Conservation (phyloP, 2,797 vertebrate species). For the Anguilla obscura region DNA sequence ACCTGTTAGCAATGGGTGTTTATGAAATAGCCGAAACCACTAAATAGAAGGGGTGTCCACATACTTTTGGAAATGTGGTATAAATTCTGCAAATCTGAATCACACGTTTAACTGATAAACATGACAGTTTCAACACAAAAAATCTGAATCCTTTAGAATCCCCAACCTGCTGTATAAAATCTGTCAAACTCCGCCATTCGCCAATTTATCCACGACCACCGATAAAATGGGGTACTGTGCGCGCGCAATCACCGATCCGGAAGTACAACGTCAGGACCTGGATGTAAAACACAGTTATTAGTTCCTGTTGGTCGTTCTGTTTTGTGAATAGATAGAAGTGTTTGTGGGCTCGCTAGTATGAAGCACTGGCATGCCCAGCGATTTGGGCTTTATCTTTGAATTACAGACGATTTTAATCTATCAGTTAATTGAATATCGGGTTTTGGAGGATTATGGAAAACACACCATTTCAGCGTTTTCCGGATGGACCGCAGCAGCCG, state of each 20-base stretch:
- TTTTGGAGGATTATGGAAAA: conserved; percentile 16
- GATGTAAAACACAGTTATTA: neutral
- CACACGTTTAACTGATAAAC: too few relatives aligned
- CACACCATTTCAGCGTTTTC: conserved; percentile 23
- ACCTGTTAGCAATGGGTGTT: too few relatives aligned
- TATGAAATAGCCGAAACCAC: too few relatives aligned
- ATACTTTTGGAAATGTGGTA: too few relatives aligned
- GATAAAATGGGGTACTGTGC: too few relatives aligned
- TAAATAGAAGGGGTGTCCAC: too few relatives aligned
- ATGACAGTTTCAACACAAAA: too few relatives aligned
- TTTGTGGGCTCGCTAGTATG: neutral
- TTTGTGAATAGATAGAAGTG: neutral
- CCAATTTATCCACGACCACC: too few relatives aligned
- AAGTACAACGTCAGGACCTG: neutral
- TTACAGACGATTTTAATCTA: neutral
- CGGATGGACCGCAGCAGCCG: conserved; percentile 24
- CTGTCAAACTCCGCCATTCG: too few relatives aligned
- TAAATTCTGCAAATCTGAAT: too few relatives aligned
- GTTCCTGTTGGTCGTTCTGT: neutral
- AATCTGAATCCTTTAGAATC: too few relatives aligned
- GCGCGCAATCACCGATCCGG: neutral
- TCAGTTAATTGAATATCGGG: neutral
- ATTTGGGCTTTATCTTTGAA: neutral
- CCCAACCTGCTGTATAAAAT: too few relatives aligned
- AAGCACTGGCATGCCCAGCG: neutral